A percentile compares a stretch with the other conserved stretches of the same genome.
phyloP scores from a whole-genome alignment of 23 tunicate species.

The Ascidia mentula region DNA sequence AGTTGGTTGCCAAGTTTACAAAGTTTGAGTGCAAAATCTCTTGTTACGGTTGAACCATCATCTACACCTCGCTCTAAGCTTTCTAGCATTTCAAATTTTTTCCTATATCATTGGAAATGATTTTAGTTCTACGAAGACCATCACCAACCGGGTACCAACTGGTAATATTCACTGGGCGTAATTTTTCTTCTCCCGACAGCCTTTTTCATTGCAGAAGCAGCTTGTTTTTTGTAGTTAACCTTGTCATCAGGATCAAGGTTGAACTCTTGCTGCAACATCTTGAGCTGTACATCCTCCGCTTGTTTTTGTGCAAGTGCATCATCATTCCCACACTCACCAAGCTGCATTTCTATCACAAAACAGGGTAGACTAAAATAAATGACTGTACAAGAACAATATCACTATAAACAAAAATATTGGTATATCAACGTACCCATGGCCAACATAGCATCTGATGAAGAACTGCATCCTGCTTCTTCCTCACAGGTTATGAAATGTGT shows the following conservation, averaged over 20 bases:
- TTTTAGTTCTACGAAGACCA: not conserved
- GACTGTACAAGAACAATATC: too few relatives aligned
- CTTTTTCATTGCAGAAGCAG: constrained; percentile 22
- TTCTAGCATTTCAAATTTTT: constrained; percentile 34
- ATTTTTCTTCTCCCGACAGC: constrained; percentile 22
- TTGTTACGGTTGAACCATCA: constrained; percentile 25
- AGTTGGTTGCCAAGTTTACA: not conserved
- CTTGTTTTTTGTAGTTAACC: constrained; percentile 5
- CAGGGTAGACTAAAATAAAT: not conserved
- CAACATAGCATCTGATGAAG: not conserved
- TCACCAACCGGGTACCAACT: not conserved
- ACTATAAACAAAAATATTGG: not conserved
- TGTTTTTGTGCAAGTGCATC: not conserved
- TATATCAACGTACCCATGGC: not conserved
- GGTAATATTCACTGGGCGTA: constrained; percentile 35
- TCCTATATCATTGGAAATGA: not conserved
- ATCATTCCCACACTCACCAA: not conserved
- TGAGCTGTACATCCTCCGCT: constrained; percentile 30
- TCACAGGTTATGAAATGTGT: not conserved
- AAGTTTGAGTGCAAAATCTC: not conserved
- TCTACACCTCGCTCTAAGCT: constrained; percentile 37
- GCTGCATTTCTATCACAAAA: constrained; percentile 5
- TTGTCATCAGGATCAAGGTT: constrained; percentile 9
- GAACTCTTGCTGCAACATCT: constrained; percentile 28
- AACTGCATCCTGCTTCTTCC: not conserved